phyloP scores from a whole-genome alignment of 30 jellyfish, hydroid and myxozoan genomes.

The Hydractinia symbiolongicarpus region DNA sequence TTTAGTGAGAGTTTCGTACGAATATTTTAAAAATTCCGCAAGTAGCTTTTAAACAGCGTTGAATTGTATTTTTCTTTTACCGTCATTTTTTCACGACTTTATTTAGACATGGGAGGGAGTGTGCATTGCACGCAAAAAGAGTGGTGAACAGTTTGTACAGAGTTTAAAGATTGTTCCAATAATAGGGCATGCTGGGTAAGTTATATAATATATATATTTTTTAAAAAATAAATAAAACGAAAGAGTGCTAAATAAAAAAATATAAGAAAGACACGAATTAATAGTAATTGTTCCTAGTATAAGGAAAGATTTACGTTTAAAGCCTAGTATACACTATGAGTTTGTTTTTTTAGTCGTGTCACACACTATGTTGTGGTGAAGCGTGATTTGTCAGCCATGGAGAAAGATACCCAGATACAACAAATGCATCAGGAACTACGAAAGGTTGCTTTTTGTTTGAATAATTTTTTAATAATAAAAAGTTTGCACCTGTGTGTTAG shows the following conservation, averaged over 20 bases:
- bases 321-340: background rate
- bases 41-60: too few relatives aligned
- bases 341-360: conserved; percentile 30
- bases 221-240: too few relatives aligned
- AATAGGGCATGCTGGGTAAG: conserved; percentile 89
- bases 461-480: background rate
- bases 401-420: conserved; percentile 71
- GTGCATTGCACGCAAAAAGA: conserved; percentile 81
- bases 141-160: conserved; percentile 90
- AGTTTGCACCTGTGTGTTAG: too few relatives aligned
- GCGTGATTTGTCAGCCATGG: conserved; percentile 84
- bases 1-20: too few relatives aligned
- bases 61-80: too few relatives aligned
- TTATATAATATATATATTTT: background rate
- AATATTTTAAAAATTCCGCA: too few relatives aligned
- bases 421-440: conserved; percentile 82
- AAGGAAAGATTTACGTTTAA: too few relatives aligned
- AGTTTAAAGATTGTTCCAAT: conserved; percentile 83
- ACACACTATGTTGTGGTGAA: conserved; percentile 89
- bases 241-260: too few relatives aligned
- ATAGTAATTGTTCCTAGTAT: too few relatives aligned
- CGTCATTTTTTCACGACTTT: too few relatives aligned
- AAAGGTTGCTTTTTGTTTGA: conserved; percentile 33
- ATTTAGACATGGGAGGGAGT: conserved; percentile 95
- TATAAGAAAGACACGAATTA: too few relatives aligned